Evolutionary conservation across 2,797 vertebrate species (phyloP).

Genomic region (Psittacula echo): DNA sequence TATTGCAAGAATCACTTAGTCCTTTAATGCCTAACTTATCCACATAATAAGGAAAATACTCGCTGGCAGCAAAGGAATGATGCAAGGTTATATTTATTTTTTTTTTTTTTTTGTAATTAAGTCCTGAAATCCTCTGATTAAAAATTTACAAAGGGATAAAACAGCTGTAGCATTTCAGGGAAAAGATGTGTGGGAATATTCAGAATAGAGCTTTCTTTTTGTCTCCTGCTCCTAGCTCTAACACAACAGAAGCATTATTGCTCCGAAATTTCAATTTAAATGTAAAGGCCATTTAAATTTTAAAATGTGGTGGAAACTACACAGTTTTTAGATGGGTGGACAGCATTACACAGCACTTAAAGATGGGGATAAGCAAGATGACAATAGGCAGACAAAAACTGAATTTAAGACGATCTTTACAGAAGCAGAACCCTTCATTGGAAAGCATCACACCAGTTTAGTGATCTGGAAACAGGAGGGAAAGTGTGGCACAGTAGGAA

Average conservation of each 20-base stretch:
- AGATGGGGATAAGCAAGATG: background rate
- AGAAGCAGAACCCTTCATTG: background rate
- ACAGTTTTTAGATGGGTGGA: background rate
- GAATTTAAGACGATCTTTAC: background rate
- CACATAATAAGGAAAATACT: constrained; percentile 36
- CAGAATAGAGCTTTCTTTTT: background rate
- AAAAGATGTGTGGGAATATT: constrained; percentile 57
- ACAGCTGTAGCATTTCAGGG: constrained; percentile 3
- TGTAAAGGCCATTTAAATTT: constrained; percentile 30
- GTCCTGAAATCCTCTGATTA: constrained; percentile 49
- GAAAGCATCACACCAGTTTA: background rate
- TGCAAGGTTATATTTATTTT: background rate
- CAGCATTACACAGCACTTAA: background rate
- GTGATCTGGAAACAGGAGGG: background rate
- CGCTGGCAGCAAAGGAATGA: constrained; percentile 40
- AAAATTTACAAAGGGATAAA: constrained; percentile 52
- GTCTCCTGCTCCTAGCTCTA: background rate
- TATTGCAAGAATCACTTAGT: constrained; percentile 26
- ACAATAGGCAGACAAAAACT: background rate
- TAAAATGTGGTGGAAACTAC: background rate
- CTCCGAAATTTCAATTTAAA: constrained; percentile 6
- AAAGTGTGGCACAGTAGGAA: background rate
- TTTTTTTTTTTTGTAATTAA: constrained; percentile 37
- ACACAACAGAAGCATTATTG: background rate
- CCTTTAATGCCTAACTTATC: constrained; percentile 38